Evolutionary conservation across 2,888 invertebrate genomes (phyloP).

Genomic region (Petrophora chlorosata): DNA sequence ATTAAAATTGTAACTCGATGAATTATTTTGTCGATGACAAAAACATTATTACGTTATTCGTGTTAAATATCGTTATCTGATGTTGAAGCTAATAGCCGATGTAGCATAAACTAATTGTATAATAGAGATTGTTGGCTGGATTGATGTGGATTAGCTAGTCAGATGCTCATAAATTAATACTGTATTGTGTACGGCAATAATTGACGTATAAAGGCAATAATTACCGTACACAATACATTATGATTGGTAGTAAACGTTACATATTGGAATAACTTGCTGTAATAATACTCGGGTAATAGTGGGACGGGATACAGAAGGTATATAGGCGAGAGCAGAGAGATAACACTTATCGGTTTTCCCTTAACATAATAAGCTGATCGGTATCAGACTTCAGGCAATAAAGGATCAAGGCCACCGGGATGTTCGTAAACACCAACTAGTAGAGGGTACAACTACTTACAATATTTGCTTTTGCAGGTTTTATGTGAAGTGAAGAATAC

Average conservation of each 20-base stretch:
- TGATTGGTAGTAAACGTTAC: too few species aligned
- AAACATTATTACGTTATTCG: constrained; percentile 9
- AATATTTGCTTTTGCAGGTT: not conserved
- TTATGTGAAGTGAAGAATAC: too few species aligned
- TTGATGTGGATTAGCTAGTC: too few species aligned
- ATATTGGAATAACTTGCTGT: too few species aligned
- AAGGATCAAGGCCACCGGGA: constrained; percentile 19
- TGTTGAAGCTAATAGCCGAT: too few species aligned
- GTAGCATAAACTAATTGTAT: too few species aligned
- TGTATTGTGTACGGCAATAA: too few species aligned
- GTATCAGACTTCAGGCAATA: constrained; percentile 24
- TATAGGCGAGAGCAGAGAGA: constrained; percentile 4
- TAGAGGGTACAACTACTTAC: not conserved
- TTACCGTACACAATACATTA: too few species aligned
- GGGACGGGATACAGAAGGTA: constrained; percentile 1
- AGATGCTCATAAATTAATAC: too few species aligned
- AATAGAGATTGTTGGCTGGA: too few species aligned
- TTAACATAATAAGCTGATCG: constrained; percentile 21
- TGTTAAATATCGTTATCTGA: constrained; percentile 9
- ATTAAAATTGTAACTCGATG: constrained; percentile 12
- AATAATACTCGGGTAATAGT: constrained; percentile 4
- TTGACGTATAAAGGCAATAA: too few species aligned
- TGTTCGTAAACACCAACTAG: not conserved
- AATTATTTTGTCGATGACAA: constrained; percentile 11
- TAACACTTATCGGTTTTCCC: constrained; percentile 24